Base-by-base conservation (phyloP, 2,888 invertebrate genomes). In the Desoria tigrina region DNA sequence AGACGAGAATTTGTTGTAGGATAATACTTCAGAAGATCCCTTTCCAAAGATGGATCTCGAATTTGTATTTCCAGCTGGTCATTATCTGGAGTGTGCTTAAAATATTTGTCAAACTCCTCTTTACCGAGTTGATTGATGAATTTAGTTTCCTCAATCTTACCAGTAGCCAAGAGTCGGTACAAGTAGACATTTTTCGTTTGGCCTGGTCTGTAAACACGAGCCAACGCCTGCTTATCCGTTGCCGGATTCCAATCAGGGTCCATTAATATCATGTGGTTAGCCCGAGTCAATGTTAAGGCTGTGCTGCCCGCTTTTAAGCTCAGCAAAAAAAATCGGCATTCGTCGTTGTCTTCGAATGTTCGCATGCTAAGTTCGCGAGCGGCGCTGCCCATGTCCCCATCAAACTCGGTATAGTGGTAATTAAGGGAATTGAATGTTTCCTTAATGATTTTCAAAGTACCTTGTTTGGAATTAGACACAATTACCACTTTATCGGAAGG, bases 141-240 rank as follows among this genome's bases (percentile, higher is more conserved):
- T 16, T 53, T 53, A 49, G 98, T 99, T 80, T 99, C 99, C 81
- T 99, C 99, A 72, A 99, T 99, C 0, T 95, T 92, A 1, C 96
- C 96, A 62, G 94, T 94, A 63, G 93, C 90, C 65, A 98, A 84
- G 63, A 99, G 84, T 68, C 99, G 84, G 82, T 99, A 99, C 68
- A 98, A 92, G 78, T 89, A 99, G 79, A 98, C 99, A 0, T 93
- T 92, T 81, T 98, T 99, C 81, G 92, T 94, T 80, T 99, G 99
- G 0, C 98, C 98, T 80, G 99, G 98, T 70, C 99, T 85, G 97
- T 97, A 98, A 1, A 99, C 94, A 75, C 99, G 84, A 0, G 98
- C 98, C 98, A 99, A 98, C 0, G 98, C 99, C 80, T 99, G 99
- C 75, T 97, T 97, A 80, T 99, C 99, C 80, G 98, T 99, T 0